Percentiles rank a stretch among this genome's conserved stretches.
These are phyloP conservation scores for Mastigias papua DNA, from an alignment of 30 jellyfish, hydroid and myxozoan species.

Conservation along the genomic window DNA sequence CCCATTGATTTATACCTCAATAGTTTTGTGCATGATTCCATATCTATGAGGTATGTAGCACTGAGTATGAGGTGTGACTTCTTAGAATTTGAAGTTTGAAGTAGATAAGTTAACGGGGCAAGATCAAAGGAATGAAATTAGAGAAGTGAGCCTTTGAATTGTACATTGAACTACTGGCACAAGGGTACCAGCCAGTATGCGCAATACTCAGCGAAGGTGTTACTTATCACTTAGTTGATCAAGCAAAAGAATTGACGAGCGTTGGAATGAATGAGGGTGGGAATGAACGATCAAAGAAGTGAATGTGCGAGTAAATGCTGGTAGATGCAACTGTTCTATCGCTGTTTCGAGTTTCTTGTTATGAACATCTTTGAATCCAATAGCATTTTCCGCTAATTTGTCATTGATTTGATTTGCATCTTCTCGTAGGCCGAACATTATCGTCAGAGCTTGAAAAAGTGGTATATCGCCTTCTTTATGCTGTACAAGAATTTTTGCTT, in stretches of 20 bases:
- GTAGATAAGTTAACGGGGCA: neutral
- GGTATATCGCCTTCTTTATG: constrained; percentile 24
- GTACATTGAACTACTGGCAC: neutral
- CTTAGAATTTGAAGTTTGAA: neutral
- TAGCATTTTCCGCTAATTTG: neutral
- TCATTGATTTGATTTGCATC: neutral
- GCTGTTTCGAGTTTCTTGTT: no score
- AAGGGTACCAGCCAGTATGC: neutral
- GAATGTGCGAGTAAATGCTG: no score
- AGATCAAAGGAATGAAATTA: neutral
- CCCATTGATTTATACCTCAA: neutral
- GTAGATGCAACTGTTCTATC: no score
- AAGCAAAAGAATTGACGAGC: no score
- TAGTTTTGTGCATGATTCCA: neutral
- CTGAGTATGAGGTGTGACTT: neutral
- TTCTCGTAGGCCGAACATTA: constrained; percentile 15
- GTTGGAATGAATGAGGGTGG: no score
- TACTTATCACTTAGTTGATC: no score
- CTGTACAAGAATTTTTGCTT: constrained; percentile 30
- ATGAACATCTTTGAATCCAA: neutral
- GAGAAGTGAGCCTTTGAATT: neutral
- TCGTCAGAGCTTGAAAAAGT: constrained; percentile 11
- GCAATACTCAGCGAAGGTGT: neutral
- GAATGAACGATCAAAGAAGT: no score
- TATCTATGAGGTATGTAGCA: neutral